Evolutionary conservation across 2,888 invertebrate species (phyloP), one percentile per base, ranked within the genome.

Genomic region (Scaeva pyrastri): DNA sequence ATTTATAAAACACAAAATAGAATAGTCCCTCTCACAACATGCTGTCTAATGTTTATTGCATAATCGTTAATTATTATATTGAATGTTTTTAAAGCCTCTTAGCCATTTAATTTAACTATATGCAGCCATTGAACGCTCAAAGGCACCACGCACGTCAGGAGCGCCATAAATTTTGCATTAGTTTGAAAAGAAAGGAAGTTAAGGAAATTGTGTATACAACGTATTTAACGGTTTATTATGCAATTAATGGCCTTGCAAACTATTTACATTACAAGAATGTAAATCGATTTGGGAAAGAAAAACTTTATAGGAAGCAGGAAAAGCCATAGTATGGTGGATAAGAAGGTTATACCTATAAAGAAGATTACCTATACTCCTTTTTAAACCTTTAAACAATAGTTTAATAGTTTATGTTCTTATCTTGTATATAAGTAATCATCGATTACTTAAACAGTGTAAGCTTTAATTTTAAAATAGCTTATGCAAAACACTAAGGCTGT

Each of bases 71-170:
- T 19, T 31, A 66, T 36, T 66, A n/a, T 66, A 19, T 66, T 45
- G 10, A 43, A 14, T n/a, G n/a, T 14, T 45, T 26, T 45, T 48
- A 36, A 21, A 66, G 48, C 66, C 48, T 48, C 66, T 5, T 36
- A 66, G 58, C 21, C 60, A 71, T 71, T 14, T 0, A 71, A 36
- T 48, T 43, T 11, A 56, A 39, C 39, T 11, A 39, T 11, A 12
- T 39, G 21, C 21, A 23, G 14, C 10, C 19, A 36, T 16, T 50
- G 36, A 60, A 41, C 31, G 70, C 76, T 50, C 2, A n/a, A 16
- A 77, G 60, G 31, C 76, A 39, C 58, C 39, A 31, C 66, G 31
- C 76, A 39, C 58, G 45, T 41, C 66, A 39, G 45, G 56, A 77
- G 36, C 21, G 14, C 60, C 31, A 62, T 62, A 43, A 52, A 62